Evolutionary conservation across 1,140 invertebrate species (phyloP), one percentile per base, ranked within the genome.

Genomic region (Cydia splendana): DNA sequence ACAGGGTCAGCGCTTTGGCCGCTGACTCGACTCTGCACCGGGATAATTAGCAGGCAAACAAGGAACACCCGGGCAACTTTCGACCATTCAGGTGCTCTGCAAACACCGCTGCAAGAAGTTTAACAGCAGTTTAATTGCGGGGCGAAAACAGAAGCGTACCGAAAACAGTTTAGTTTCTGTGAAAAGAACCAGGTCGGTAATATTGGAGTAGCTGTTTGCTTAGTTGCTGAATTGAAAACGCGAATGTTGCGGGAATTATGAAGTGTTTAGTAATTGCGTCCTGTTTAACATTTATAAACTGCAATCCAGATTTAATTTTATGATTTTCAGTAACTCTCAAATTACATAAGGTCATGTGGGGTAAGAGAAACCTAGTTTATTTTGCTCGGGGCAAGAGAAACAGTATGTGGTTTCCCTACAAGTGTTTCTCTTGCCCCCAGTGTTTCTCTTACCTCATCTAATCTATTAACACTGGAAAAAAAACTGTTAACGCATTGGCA

Each of bases 1-100:
- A 81, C 77, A 82, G 85, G 90, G 89, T 91, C 90, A 91, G 90
- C 91, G 78, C 87, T 91, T 91, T 82, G 87, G 84, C 80, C 67
- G 85, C 87, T 85, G 87, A 89, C 82, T 90, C 81, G 76, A 81
- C 84, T 84, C 79, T 82, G 79, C 81, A 85, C 80, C 77, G 87
- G 82, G 90, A 91, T 93, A 94, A 94, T 94, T 93, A 94, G 93
- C 89, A 88, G 89, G 90, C 93, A 93, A 94, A 94, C 93, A 94
- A 88, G 87, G 84, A 85, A 81, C 85, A 84, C 85, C 83, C 83
- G 88, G 80, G 85, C 85, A 89, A 92, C 85, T 91, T 90, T 88
- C 81, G 86, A 83, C 88, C 87, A 83, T 85, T 91, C 91, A 93
- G 91, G 90, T 93, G 87, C 88, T 92, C 86, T 78, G 86, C 89